These are phyloP conservation scores for Tiliacea aurago DNA, from an alignment of 2,888 invertebrate genomes.

Conservation along the genomic window DNA sequence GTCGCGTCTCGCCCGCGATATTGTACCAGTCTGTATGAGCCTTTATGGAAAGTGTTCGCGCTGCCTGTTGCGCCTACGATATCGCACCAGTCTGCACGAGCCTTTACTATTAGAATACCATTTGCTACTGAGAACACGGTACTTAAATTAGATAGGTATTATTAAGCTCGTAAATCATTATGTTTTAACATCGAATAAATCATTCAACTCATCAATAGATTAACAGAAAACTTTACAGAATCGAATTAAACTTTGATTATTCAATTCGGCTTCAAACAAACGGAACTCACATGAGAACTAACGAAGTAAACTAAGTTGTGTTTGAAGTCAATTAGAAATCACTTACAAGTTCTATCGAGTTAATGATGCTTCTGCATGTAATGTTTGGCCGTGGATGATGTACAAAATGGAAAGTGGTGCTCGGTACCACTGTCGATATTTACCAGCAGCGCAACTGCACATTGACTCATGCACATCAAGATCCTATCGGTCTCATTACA, in stretches of 20 bases:
- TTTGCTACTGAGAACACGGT: too few species aligned
- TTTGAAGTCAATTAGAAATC: constrained; percentile 62
- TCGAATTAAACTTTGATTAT: constrained; percentile 37
- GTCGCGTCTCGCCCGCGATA: too few species aligned
- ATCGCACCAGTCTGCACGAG: too few species aligned
- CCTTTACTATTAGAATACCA: too few species aligned
- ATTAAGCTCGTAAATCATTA: constrained; percentile 13
- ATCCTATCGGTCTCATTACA: too few species aligned
- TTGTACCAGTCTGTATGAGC: too few species aligned
- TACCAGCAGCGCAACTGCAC: constrained; percentile 24
- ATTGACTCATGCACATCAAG: background rate
- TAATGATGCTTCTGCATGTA: constrained; percentile 51
- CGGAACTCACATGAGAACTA: constrained; percentile 37
- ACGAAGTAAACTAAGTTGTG: constrained; percentile 35
- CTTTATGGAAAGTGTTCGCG: too few species aligned
- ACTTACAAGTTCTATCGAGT: constrained; percentile 60
- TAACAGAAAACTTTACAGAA: constrained; percentile 11
- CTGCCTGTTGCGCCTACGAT: too few species aligned
- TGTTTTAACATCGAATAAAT: constrained; percentile 14
- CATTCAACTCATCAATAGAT: constrained; percentile 12
- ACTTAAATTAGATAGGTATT: too few species aligned
- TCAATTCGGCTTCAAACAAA: constrained; percentile 36
- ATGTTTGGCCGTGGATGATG: constrained; percentile 23
- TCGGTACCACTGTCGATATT: constrained; percentile 1
- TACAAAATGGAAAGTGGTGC: constrained; percentile 56